phyloP scores from a whole-genome alignment of 2,888 invertebrate genomes.

The Temnothorax unifasciatus region DNA sequence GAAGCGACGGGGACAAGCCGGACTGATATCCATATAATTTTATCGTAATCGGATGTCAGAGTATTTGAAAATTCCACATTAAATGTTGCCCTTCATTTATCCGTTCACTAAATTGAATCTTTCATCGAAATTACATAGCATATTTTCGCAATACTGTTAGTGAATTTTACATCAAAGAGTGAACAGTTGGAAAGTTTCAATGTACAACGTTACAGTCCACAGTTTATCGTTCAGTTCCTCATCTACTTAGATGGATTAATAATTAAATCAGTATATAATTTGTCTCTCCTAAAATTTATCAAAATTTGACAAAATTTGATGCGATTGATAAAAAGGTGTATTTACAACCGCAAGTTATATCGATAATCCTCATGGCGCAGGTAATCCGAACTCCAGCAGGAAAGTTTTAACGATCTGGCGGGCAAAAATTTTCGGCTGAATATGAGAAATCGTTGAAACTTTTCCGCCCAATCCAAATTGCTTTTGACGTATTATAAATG shows the following conservation, averaged over 20 bases:
- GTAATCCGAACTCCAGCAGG: constrained; percentile 39
- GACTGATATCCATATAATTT: constrained; percentile 45
- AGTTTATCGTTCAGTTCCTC: background rate
- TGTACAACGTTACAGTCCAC: background rate
- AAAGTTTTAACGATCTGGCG: constrained; percentile 49
- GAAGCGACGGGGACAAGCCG: constrained; percentile 23
- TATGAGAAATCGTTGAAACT: constrained; percentile 51
- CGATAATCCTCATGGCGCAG: constrained; percentile 38
- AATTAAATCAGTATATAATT: constrained; percentile 6
- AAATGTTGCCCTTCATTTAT: constrained; percentile 25
- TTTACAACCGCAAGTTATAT: constrained; percentile 41
- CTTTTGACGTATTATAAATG: constrained; percentile 33
- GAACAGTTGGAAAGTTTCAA: background rate
- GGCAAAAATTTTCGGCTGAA: constrained; percentile 40
- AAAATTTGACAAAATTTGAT: background rate
- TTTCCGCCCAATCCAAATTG: constrained; percentile 37
- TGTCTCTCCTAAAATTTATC: background rate
- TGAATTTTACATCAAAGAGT: background rate
- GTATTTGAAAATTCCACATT: constrained; percentile 24
- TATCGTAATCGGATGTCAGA: constrained; percentile 22
- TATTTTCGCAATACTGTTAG: background rate
- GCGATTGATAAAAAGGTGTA: constrained; percentile 31
- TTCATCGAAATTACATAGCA: background rate
- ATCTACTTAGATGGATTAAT: constrained; percentile 4
- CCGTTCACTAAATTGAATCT: constrained; percentile 15